Base-by-base conservation (phyloP, 2,113 vertebrate genomes). In the Myotis lucifugus region DNA sequence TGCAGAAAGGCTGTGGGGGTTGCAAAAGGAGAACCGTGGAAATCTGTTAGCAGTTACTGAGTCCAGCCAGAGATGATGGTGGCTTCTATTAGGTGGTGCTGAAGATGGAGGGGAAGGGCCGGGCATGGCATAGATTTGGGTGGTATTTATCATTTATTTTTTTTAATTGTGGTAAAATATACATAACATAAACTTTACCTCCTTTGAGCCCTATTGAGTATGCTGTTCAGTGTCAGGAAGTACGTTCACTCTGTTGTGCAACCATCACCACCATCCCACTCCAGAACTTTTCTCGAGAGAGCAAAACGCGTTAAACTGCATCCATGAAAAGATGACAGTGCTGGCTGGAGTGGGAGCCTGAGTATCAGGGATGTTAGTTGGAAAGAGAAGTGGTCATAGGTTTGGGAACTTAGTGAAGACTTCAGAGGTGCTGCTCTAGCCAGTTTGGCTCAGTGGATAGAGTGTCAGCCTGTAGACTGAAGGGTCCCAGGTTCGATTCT, bases 281-380 rank as follows among this genome's bases (percentile, higher is more conserved):
- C 11, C 12, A 52, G 52, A 40, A 69, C 11, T 2, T 29, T 21
- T 34, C 6, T 87, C 32, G 21, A 8, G 15, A 52, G 42, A 78
- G 67, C 32, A n/a, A 50, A 74, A 27, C 8, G 46, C 29, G 1
- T n/a, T 17, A 3, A n/a, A 19, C 37, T 6, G 11, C 11, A 8
- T 21, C 23, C 8, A 5, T 59, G 40, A 40, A 59, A 74, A 8
- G 32, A 29, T 2, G n/a, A 11, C 21, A 40, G 37, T 8, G 34
- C 23, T 29, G 40, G 4, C 23, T 40, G 32, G 42, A 66, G 4
- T 9, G 13, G 32, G 48, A 48, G 18, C 8, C 5, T 10, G 9
- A 46, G 7, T 7, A 8, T 21, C 7, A 0, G 4, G 69, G 50
- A 21, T 7, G 3, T 46, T 4, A 14, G 48, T 3, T 15, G 8